These are phyloP conservation scores for Strix aluco DNA, from an alignment of 2,113 vertebrate genomes.

Conservation along the genomic window DNA sequence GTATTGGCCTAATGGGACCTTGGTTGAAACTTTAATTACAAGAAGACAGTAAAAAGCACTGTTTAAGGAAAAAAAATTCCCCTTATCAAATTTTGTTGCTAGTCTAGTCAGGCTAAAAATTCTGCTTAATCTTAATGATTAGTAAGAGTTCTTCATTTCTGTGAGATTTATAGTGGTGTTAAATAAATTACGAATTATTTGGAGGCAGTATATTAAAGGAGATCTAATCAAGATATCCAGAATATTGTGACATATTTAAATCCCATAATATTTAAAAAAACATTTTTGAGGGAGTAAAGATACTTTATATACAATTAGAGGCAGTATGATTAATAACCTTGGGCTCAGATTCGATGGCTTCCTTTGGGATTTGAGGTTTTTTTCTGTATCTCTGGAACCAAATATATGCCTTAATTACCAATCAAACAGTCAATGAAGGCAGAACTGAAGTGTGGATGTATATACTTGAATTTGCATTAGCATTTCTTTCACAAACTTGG, in stretches of 20 bases:
- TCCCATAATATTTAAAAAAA: slow-evolving; percentile 47
- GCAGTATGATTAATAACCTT: slow-evolving; percentile 56
- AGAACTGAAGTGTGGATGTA: not conserved
- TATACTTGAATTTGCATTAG: not conserved
- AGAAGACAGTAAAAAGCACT: slow-evolving; percentile 28
- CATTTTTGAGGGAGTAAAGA: slow-evolving; percentile 20
- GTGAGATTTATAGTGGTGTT: slow-evolving; percentile 14
- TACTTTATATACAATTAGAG: slow-evolving; percentile 63
- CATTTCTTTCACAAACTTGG: not conserved
- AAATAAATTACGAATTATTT: slow-evolving; percentile 53
- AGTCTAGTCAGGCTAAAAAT: slow-evolving; percentile 50
- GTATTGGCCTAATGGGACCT: slow-evolving; percentile 38
- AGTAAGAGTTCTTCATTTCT: slow-evolving; percentile 55
- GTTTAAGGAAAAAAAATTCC: not conserved
- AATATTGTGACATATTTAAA: slow-evolving; percentile 64
- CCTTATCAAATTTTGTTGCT: slow-evolving; percentile 38
- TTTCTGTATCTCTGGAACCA: slow-evolving; percentile 2
- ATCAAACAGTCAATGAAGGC: slow-evolving; percentile 31
- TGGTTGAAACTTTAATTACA: slow-evolving; percentile 60
- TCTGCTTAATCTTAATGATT: slow-evolving; percentile 65
- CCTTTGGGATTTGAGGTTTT: not conserved
- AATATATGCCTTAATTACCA: slow-evolving; percentile 51
- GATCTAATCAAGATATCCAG: slow-evolving; percentile 70
- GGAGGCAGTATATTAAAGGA: slow-evolving; percentile 41
- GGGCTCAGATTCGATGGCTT: not conserved